These are phyloP conservation scores for Noctilio leporinus DNA, from an alignment of 2,113 vertebrate species.

Conservation along the genomic window DNA sequence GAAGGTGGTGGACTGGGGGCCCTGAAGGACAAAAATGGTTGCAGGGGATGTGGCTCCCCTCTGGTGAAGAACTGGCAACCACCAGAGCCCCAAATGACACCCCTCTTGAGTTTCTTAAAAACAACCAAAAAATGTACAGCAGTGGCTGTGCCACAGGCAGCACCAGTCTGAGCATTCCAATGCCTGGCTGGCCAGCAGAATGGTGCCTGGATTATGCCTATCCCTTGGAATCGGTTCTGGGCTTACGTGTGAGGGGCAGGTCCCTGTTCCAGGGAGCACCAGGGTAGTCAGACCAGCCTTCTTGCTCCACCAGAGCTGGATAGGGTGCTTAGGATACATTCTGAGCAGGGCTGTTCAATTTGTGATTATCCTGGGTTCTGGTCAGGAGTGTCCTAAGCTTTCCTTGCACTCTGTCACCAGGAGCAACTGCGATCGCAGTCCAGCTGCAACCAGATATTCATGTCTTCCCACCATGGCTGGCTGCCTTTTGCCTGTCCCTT, in stretches of 20 bases:
- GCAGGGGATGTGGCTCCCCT: neutral
- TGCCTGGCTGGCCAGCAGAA: neutral
- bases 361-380: neutral
- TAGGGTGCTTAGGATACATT: neutral
- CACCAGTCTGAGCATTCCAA: neutral
- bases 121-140: slow-evolving; percentile 31
- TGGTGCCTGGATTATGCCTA: neutral
- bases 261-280: slow-evolving; percentile 40
- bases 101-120: slow-evolving; percentile 33
- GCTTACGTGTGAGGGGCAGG: neutral
- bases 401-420: slow-evolving; percentile 6
- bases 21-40: neutral
- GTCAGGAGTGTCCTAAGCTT: neutral
- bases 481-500: slow-evolving; percentile 7
- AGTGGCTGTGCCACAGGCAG: slow-evolving; percentile 32
- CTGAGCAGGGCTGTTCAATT: neutral
- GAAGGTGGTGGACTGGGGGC: neutral
- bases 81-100: neutral
- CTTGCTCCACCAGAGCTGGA: neutral
- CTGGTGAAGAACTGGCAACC: neutral
- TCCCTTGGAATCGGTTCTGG: slow-evolving; percentile 32
- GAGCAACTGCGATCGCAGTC: slow-evolving; percentile 46
- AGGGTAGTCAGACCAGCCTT: neutral
- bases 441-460: slow-evolving; percentile 54
- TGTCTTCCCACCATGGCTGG: neutral